Evolutionary conservation across 1,140 invertebrate genomes (phyloP).

Genomic region (Drosophila kohkoa): DNA sequence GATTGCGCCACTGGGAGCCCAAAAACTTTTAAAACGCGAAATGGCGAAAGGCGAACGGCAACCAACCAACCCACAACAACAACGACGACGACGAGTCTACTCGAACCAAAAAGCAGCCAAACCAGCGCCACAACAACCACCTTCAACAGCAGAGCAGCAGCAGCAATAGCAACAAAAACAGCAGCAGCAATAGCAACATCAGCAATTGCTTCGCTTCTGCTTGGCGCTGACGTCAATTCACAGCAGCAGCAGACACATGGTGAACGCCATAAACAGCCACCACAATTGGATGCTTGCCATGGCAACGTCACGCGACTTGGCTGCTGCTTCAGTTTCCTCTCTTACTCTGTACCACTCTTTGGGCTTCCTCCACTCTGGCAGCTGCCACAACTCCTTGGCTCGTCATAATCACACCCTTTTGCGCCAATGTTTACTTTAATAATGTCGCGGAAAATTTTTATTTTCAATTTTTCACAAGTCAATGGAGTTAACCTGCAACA

Average conservation of each 20-base stretch:
- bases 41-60: constrained; percentile 50
- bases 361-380: constrained; percentile 4
- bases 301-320: constrained; percentile 44
- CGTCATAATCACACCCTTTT: constrained; percentile 82
- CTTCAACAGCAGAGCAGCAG: not conserved
- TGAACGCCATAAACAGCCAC: constrained; percentile 79
- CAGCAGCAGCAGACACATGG: constrained; percentile 67
- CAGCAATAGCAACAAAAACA: constrained; percentile 29
- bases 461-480: constrained; percentile 82
- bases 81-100: constrained; percentile 2
- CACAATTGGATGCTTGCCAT: constrained; percentile 81
- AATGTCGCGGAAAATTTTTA: constrained; percentile 82
- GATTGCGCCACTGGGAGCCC: constrained; percentile 76
- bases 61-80: constrained; percentile 12
- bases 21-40: constrained; percentile 77
- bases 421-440: constrained; percentile 81
- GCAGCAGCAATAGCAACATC: constrained; percentile 15
- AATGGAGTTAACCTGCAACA: constrained; percentile 77
- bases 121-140: constrained; percentile 10
- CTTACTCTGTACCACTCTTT: not conserved
- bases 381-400: constrained; percentile 60
- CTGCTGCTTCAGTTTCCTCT: constrained; percentile 11
- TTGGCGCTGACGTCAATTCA: constrained; percentile 69
- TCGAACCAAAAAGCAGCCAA: not conserved
- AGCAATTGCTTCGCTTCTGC: not conserved